Evolutionary conservation across 2,113 vertebrate genomes (phyloP).

Genomic region (Cyphomyrus plagiostoma): DNA sequence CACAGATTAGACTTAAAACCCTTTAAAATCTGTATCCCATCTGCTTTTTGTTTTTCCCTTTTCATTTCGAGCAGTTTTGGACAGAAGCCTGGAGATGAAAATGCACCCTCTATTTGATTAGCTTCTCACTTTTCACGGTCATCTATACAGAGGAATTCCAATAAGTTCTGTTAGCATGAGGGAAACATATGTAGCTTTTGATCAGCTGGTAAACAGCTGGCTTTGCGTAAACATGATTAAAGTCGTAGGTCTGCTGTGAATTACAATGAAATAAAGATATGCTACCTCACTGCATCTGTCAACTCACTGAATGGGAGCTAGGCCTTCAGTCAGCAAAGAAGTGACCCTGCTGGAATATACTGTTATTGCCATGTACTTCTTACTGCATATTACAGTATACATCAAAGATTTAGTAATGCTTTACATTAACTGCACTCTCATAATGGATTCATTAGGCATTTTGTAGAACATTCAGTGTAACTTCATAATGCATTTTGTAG

Average conservation of each 20-base stretch:
- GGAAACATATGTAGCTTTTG: slow-evolving; percentile 1
- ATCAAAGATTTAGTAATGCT: not conserved
- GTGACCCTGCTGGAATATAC: not conserved
- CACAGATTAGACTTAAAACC: not conserved
- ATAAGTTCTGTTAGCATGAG: not conserved
- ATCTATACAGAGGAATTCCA: slow-evolving; percentile 12
- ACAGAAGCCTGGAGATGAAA: slow-evolving; percentile 7
- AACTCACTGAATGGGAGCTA: not conserved
- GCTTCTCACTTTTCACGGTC: slow-evolving; percentile 20
- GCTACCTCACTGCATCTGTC: not conserved
- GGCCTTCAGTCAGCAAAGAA: not conserved
- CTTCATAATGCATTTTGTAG: not conserved
- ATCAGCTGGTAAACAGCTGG: slow-evolving; percentile 17
- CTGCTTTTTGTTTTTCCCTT: slow-evolving; percentile 7
- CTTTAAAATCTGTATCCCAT: not conserved
- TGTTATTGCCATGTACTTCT: not conserved
- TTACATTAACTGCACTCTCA: not conserved
- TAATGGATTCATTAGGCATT: not conserved
- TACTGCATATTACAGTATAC: not conserved
- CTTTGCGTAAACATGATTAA: slow-evolving; percentile 12
- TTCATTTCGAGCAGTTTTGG: slow-evolving; percentile 5
- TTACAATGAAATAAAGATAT: slow-evolving; percentile 5
- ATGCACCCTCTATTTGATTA: slow-evolving; percentile 13
- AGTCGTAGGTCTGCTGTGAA: not conserved
- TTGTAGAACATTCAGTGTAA: not conserved